A percentile compares a stretch with the other conserved stretches of the same genome.
Evolutionary conservation across 1,140 invertebrate genomes (phyloP).

Genomic region (Caerostris extrusa): DNA sequence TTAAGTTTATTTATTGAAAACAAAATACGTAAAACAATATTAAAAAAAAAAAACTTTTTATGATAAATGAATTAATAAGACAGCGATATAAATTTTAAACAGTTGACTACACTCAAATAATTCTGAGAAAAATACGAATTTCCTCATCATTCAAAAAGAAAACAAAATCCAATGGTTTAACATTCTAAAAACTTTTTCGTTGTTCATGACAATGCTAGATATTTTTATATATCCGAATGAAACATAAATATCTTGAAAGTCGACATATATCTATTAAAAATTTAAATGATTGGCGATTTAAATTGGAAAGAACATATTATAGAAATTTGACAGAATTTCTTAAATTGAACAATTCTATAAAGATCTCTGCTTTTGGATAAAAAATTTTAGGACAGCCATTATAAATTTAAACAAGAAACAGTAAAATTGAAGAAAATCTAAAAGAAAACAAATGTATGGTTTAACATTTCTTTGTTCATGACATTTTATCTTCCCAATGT

Average conservation of each 20-base stretch:
- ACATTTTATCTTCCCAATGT: not conserved
- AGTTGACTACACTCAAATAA: too few relatives aligned
- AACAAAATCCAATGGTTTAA: not conserved
- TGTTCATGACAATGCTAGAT: not conserved
- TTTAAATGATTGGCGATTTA: conserved; percentile 21
- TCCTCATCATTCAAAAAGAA: not conserved
- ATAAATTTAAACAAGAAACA: too few relatives aligned
- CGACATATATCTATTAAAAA: conserved; percentile 1
- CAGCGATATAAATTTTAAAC: too few relatives aligned
- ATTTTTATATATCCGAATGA: not conserved
- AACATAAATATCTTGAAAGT: conserved; percentile 27
- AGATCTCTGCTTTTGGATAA: conserved; percentile 24
- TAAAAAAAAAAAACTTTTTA: too few relatives aligned
- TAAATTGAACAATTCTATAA: conserved; percentile 46
- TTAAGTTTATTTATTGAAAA: too few relatives aligned
- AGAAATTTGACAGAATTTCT: conserved; percentile 52
- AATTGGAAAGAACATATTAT: too few relatives aligned
- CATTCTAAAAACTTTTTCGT: not conserved
- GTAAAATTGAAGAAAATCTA: too few relatives aligned
- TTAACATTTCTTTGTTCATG: conserved; percentile 13
- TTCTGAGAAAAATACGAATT: not conserved
- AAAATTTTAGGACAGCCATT: conserved; percentile 27
- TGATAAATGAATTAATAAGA: too few relatives aligned
- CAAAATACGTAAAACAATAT: too few relatives aligned
- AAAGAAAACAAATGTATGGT: not conserved